Conservation (phyloP, 2,888 invertebrate genomes). For the Caenorhabditis japonica region DNA sequence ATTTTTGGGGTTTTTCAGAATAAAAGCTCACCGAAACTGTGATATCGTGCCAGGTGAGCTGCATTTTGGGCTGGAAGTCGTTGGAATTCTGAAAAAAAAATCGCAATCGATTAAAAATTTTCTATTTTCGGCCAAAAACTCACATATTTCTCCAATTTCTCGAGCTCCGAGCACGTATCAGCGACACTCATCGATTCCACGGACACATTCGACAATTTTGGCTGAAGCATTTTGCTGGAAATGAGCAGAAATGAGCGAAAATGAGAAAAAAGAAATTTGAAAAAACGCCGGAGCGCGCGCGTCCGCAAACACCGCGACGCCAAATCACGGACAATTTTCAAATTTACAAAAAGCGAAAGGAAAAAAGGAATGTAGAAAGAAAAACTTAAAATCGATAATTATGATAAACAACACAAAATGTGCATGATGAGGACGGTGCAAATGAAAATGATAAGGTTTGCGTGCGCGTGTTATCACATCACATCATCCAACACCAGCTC, state of each 20-base stretch:
- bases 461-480: background rate
- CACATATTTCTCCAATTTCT: conserved; percentile 29
- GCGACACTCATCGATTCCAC: conserved; percentile 43
- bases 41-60: conserved; percentile 71
- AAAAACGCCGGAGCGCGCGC: background rate
- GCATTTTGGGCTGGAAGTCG: conserved; percentile 62
- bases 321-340: background rate
- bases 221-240: conserved; percentile 19
- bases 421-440: background rate
- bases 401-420: background rate
- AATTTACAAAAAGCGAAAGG: no score
- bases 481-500: background rate
- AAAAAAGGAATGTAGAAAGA: background rate
- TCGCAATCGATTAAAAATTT: background rate
- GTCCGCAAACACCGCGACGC: conserved; percentile 30
- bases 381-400: background rate
- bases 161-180: conserved; percentile 15
- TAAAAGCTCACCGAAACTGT: conserved; percentile 57
- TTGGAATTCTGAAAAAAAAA: conserved; percentile 29
- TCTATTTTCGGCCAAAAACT: background rate
- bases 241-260: background rate
- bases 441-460: background rate
- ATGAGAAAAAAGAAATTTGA: background rate
- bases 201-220: conserved; percentile 9
- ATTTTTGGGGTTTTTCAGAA: conserved; percentile 4